Conservation (phyloP, 2,888 invertebrate species). For the Hypomecis atomaria region DNA sequence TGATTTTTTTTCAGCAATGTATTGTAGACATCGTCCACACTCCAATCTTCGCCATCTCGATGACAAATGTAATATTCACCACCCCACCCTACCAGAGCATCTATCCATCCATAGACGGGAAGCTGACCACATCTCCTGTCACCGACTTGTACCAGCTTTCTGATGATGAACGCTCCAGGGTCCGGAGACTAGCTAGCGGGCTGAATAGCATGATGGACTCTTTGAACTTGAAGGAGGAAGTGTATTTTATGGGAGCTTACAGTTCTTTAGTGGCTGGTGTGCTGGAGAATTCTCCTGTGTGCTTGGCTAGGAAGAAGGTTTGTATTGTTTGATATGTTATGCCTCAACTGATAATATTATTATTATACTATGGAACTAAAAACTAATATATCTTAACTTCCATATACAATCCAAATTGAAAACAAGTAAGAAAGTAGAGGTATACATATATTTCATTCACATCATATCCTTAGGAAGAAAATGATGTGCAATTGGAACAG, state of each 20-base stretch:
- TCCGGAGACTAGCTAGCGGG: constrained; percentile 77
- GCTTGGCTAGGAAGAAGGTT: constrained; percentile 83
- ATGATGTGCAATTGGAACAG: too few species aligned
- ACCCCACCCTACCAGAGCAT: constrained; percentile 85
- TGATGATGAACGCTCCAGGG: constrained; percentile 67
- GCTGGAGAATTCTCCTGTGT: constrained; percentile 84
- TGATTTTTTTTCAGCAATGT: constrained; percentile 79
- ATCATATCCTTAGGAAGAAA: too few species aligned
- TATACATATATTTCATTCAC: too few species aligned
- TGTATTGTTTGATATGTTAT: constrained; percentile 4
- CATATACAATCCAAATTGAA: too few species aligned
- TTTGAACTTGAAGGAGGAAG: constrained; percentile 86
- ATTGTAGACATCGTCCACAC: constrained; percentile 85
- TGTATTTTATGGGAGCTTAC: constrained; percentile 86
- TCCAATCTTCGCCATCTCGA: constrained; percentile 85
- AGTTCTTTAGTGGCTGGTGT: constrained; percentile 86
- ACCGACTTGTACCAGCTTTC: constrained; percentile 70
- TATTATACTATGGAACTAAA: too few species aligned
- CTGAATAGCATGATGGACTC: constrained; percentile 83
- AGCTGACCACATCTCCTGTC: constrained; percentile 60
- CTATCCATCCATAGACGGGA: constrained; percentile 81
- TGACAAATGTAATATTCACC: constrained; percentile 85
- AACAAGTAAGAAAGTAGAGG: too few species aligned
- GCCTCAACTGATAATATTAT: too few species aligned
- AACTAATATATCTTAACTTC: too few species aligned